Evolutionary conservation across 1,140 invertebrate genomes (phyloP), one percentile per base, ranked within the genome.

Genomic region (Globodera rostochiensis): DNA sequence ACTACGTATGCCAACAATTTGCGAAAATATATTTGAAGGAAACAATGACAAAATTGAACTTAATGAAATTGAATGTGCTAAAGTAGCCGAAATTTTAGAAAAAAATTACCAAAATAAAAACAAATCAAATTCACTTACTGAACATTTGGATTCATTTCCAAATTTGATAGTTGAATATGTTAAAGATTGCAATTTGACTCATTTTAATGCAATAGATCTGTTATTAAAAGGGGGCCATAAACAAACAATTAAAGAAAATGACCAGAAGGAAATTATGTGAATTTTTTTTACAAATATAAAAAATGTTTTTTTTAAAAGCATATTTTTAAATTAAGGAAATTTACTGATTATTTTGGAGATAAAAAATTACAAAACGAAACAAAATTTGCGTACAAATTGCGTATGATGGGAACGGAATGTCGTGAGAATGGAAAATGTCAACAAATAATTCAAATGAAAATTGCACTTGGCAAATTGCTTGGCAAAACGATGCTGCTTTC

Each of bases 41-140:
- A 9, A 6, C 53, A 11, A 11, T 15, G 15, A 0, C 15, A 53
- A 53, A 53, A 53, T 53, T 9, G 53, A 53, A 9, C 8, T 11
- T 53, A 15, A 53, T 53, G 6, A 53, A 15, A 53, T 53, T 0
- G 53, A 53, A 53, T 53, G 53, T 15, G 15, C 9, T 53, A 36
- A 3, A 36, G 3, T 36, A 1, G 36, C 36, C 36, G 53, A 53
- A 21, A 73, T n/a, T 6, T n/a, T 25, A n/a, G 21, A 73, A 73
- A 9, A 73, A 73, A 73, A 6, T 6, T n/a, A 47, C 50, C 71
- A 19, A n/a, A 25, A 73, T n/a, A 73, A n/a, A 73, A 73, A n/a
- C 15, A 47, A 36, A 36, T 36, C 50, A 47, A 73, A 21, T 73
- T n/a, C 15, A 25, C 25, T 25, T 50, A 9, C 11, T 25, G 60